These are phyloP conservation scores for Clanis bilineata DNA, from an alignment of 2,888 invertebrate species.

Conservation along the genomic window DNA sequence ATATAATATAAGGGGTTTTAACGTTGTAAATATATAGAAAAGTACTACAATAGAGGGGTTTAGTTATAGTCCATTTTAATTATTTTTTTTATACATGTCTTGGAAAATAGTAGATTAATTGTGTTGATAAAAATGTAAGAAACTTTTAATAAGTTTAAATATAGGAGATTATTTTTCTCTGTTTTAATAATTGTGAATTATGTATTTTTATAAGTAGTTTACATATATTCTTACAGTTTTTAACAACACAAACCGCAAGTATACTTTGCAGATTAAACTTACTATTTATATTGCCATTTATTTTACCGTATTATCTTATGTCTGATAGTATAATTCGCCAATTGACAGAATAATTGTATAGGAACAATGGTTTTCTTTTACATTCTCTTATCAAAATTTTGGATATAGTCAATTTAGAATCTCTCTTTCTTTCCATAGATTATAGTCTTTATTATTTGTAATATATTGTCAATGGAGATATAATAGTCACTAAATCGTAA, in stretches of 20 bases:
- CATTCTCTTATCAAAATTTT: neutral
- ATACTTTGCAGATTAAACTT: neutral
- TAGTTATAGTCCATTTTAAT: neutral
- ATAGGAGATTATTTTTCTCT: no score
- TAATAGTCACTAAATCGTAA: no score
- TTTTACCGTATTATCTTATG: neutral
- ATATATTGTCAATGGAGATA: no score
- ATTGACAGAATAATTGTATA: constrained; percentile 11
- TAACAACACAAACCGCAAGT: neutral
- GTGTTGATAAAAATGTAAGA: neutral
- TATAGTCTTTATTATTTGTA: neutral
- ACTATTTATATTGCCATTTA: neutral
- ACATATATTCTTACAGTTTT: no score
- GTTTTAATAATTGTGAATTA: neutral
- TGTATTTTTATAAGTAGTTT: no score
- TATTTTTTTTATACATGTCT: neutral
- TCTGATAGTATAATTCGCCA: neutral
- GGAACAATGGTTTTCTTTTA: neutral
- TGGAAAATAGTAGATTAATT: neutral
- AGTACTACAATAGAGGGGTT: constrained; percentile 15
- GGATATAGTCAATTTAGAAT: neutral
- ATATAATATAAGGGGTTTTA: neutral
- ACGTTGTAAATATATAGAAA: constrained; percentile 10
- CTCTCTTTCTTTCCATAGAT: neutral
- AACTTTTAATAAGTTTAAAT: neutral